A percentile compares a stretch with the other conserved stretches of the same genome.
phyloP scores from a whole-genome alignment of 2,888 invertebrate species.

The Drosophila mimica region DNA sequence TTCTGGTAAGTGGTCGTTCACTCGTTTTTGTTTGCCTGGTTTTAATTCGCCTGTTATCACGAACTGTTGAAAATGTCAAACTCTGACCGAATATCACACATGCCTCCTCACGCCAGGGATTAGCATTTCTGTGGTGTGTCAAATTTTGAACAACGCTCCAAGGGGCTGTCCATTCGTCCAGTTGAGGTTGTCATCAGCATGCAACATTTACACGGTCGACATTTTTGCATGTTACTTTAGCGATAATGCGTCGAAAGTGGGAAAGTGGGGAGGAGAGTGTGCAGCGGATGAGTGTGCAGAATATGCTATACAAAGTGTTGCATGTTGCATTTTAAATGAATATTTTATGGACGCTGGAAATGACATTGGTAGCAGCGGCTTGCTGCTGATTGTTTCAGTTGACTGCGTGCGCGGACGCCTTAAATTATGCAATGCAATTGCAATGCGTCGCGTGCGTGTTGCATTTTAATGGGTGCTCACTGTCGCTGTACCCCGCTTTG shows the following conservation, averaged over 20 bases:
- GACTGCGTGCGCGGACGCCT: conserved; percentile 65
- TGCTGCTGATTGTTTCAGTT: conserved; percentile 58
- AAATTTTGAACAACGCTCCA: conserved; percentile 20
- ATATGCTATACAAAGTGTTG: conserved; percentile 77
- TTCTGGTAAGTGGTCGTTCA: conserved; percentile 67
- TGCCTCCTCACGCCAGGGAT: conserved; percentile 30
- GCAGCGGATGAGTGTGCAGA: conserved; percentile 16
- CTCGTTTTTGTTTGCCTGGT: conserved; percentile 56
- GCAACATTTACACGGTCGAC: conserved; percentile 54
- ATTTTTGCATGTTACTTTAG: conserved; percentile 67
- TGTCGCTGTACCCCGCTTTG: conserved; percentile 29
- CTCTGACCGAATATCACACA: conserved; percentile 28
- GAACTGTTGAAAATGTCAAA: conserved; percentile 43
- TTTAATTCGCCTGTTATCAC: conserved; percentile 56
- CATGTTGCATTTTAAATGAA: conserved; percentile 78
- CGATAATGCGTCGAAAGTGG: conserved; percentile 45
- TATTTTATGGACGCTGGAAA: conserved; percentile 66
- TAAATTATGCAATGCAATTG: conserved; percentile 74
- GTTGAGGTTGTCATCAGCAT: conserved; percentile 69
- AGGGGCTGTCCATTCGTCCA: conserved; percentile 46
- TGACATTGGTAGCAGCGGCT: conserved; percentile 42
- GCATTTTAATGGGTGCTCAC: conserved; percentile 67
- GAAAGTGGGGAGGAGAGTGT: background rate
- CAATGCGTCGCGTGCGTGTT: conserved; percentile 66
- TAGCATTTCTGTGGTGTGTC: conserved; percentile 56